Evolutionary conservation across 2,797 vertebrate genomes (phyloP).

Genomic region (Chelon labrosus): DNA sequence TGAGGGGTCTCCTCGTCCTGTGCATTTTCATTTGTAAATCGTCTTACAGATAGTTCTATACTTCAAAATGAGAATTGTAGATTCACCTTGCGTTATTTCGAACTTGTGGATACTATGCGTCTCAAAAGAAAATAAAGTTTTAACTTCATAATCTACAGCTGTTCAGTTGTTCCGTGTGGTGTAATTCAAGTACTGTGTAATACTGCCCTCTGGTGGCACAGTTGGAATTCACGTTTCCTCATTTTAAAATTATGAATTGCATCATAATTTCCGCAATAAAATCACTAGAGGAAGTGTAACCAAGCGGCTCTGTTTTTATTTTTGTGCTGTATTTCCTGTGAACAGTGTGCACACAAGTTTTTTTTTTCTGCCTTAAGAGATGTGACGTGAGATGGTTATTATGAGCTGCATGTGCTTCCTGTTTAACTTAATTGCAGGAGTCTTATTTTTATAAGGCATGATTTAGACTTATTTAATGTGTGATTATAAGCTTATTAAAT

Average conservation of each 20-base stretch:
- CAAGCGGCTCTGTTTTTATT: slow-evolving; percentile 3
- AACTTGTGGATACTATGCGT: not conserved
- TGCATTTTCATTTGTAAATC: not conserved
- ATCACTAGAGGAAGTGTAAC: slow-evolving; percentile 17
- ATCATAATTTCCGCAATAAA: slow-evolving; percentile 25
- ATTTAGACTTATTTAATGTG: no score
- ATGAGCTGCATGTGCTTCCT: no score
- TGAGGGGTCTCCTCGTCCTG: not conserved
- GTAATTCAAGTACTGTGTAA: slow-evolving; percentile 38
- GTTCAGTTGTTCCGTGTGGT: rapidly evolving
- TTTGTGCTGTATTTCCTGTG: not conserved
- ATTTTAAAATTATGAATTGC: not conserved
- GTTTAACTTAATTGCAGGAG: no score
- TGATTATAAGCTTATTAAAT: no score
- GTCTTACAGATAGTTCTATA: not conserved
- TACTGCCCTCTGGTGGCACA: slow-evolving; percentile 59
- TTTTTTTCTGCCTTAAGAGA: no score
- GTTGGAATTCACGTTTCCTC: not conserved
- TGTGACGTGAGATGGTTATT: no score
- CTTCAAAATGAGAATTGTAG: not conserved
- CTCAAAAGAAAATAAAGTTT: not conserved
- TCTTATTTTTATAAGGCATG: no score
- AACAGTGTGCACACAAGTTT: no score
- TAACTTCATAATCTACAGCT: not conserved
- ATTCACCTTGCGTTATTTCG: not conserved